phyloP scores from a whole-genome alignment of 2,888 invertebrate genomes.

The Drosophila macrospina region DNA sequence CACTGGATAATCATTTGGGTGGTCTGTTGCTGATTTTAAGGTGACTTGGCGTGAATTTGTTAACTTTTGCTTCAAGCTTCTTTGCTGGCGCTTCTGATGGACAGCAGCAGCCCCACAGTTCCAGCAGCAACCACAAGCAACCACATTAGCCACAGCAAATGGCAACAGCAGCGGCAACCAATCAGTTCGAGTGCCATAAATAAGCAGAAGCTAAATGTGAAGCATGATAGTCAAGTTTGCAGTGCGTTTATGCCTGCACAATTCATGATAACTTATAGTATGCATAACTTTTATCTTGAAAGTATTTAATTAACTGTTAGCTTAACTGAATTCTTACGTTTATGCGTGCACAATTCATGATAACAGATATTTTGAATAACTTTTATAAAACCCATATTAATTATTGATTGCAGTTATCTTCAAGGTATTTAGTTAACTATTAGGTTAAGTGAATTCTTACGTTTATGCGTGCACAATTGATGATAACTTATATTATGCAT shows the following conservation, averaged over 20 bases:
- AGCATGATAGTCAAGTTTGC: constrained; percentile 26
- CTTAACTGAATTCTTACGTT: neutral
- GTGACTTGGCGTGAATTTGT: constrained; percentile 84
- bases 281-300: no score
- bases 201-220: constrained; percentile 47
- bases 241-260: constrained; percentile 33
- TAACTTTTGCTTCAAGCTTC: constrained; percentile 80
- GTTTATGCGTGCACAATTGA: no score
- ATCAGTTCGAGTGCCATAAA: constrained; percentile 58
- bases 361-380: neutral
- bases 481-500: no score
- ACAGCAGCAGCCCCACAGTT: constrained; percentile 26
- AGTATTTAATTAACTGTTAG: no score
- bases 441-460: no score
- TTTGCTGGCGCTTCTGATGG: constrained; percentile 60
- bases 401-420: no score
- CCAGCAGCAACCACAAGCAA: constrained; percentile 15
- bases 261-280: neutral
- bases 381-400: no score
- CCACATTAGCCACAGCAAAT: constrained; percentile 1
- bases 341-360: neutral
- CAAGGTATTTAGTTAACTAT: neutral
- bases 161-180: constrained; percentile 37
- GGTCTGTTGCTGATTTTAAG: constrained; percentile 79
- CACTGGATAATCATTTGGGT: constrained; percentile 73